A percentile compares a stretch with the other conserved stretches of the same genome.
These are phyloP conservation scores for Drosophila robusta DNA, from an alignment of 2,888 invertebrate species.

Conservation along the genomic window DNA sequence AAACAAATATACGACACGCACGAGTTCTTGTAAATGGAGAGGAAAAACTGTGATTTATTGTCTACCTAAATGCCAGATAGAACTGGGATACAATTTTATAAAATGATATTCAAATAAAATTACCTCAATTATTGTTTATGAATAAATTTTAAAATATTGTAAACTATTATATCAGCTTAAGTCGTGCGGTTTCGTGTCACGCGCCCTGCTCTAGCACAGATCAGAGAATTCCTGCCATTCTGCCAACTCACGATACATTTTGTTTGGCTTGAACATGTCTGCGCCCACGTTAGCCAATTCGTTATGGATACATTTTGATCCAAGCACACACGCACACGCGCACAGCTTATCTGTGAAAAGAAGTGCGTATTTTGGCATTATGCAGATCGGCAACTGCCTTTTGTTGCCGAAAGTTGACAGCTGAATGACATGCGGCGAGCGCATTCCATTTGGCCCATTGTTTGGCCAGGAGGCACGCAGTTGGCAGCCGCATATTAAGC, in stretches of 20 bases:
- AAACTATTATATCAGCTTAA: too few relatives aligned
- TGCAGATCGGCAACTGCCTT: constrained; percentile 50
- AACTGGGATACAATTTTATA: too few relatives aligned
- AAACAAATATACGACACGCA: neutral
- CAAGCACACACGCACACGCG: neutral
- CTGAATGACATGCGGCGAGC: constrained; percentile 57
- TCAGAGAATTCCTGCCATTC: constrained; percentile 34
- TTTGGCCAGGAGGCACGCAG: constrained; percentile 1
- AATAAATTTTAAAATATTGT: too few relatives aligned
- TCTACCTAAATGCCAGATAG: too few relatives aligned
- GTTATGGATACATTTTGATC: constrained; percentile 34
- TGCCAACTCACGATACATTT: constrained; percentile 56
- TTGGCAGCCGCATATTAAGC: constrained; percentile 25
- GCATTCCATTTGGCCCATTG: constrained; percentile 23
- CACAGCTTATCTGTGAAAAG: constrained; percentile 6
- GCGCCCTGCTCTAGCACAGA: constrained; percentile 12
- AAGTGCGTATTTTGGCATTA: constrained; percentile 55
- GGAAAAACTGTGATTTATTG: too few relatives aligned
- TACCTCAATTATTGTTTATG: too few relatives aligned
- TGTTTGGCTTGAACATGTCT: constrained; percentile 59
- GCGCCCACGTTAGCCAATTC: constrained; percentile 73
- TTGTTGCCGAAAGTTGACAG: constrained; percentile 71
- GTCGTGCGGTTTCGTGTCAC: constrained; percentile 23
- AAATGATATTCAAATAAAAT: too few relatives aligned
- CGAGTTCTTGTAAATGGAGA: neutral